These are phyloP conservation scores for Papilio machaon DNA, from an alignment of 1,140 invertebrate species.

Conservation along the genomic window DNA sequence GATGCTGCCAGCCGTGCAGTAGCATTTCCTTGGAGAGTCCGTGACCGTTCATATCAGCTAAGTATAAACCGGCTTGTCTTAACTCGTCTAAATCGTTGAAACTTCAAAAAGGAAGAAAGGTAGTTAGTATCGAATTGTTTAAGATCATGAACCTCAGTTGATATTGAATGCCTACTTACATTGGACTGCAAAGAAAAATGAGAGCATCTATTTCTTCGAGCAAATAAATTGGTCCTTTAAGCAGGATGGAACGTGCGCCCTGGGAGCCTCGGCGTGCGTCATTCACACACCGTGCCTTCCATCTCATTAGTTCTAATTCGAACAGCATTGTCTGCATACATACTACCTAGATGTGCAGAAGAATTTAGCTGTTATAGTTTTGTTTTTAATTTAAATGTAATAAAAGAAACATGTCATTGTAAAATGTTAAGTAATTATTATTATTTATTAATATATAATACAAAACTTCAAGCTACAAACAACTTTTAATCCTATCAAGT, in stretches of 20 bases:
- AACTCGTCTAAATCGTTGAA: conserved; percentile 93
- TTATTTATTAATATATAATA: too few species aligned
- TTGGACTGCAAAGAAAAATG: conserved; percentile 92
- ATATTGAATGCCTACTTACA: conserved; percentile 83
- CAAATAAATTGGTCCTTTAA: conserved; percentile 93
- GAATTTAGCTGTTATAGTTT: not conserved
- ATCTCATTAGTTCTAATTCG: conserved; percentile 87
- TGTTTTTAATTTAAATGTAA: not conserved
- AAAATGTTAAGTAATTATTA: too few species aligned
- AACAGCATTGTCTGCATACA: conserved; percentile 89
- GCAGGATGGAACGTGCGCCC: conserved; percentile 86
- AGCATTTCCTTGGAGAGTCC: conserved; percentile 93
- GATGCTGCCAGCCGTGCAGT: conserved; percentile 93
- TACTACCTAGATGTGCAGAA: conserved; percentile 82
- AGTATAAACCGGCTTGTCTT: conserved; percentile 88
- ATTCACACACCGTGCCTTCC: conserved; percentile 49
- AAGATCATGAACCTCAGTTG: not conserved
- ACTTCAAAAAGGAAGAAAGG: conserved; percentile 76
- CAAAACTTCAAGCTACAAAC: too few species aligned
- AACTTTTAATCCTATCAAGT: not conserved
- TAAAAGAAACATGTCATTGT: not conserved
- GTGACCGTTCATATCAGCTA: conserved; percentile 94
- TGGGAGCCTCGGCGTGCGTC: conserved; percentile 85
- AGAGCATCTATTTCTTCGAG: conserved; percentile 90
- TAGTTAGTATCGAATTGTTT: not conserved